Evolutionary conservation across 2,888 invertebrate species (phyloP), one percentile per base, ranked within the genome.

Genomic region (Melitaea athalia): DNA sequence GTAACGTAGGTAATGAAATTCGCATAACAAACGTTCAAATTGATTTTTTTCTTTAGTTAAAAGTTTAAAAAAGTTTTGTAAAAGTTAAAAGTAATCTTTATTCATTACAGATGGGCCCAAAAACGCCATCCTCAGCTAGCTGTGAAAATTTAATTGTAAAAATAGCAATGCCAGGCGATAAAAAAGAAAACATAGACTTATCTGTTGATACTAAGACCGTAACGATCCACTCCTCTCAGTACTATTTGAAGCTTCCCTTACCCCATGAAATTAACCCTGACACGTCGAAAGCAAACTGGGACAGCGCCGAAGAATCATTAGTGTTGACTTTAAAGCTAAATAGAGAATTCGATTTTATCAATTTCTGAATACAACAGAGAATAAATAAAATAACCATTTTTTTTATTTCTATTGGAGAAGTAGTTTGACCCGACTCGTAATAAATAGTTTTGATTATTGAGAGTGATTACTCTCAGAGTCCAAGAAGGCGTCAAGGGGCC

Each of bases 91-190:
- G 24, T 47, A 43, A n/a, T 3, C n/a, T 49, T 71, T 61, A 7
- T 64, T 31, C 2, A 61, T 78, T 83, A 63, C 89, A 97, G 96
- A 96, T 98, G 93, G 95, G 96, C 0, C 95, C 95, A 70, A 97
- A 97, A 84, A 96, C 96, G 0, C 95, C 96, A 17, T 91, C 95
- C 2, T 95, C 97, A 0, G 94, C 97, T 4, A 97, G 97, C 80
- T 98, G 98, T 87, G 98, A 98, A 86, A 96, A 97, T 84, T 95
- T 98, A 87, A 93, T 97, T n/a, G 91, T 98, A 33, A 94, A 94
- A 70, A 94, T 98, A 15, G 91, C 94, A 76, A 89, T 98, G 83
- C 96, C 97, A 0, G 96, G 94, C 3, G 97, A 98, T 81, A 94
- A 94, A 70, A 94, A 94, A 57, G 95, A 96, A 74, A 95, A 96